Base-by-base conservation (phyloP, 1,140 invertebrate species). In the Platyscapa corneri region DNA sequence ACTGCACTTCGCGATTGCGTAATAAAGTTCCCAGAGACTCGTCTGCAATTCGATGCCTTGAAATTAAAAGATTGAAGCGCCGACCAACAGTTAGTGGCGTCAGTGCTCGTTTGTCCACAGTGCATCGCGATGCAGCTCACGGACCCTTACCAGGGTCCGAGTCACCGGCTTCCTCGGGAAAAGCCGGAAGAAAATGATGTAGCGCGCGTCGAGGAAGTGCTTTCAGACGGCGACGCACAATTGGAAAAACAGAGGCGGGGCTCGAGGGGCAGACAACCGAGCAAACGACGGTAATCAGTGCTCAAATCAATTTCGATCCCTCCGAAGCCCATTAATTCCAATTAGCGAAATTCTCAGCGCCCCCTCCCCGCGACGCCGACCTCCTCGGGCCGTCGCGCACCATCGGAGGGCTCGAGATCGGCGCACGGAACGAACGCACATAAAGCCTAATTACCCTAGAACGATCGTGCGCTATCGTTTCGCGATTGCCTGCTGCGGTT, bases 301-400 rank as follows among this genome's bases (percentile, higher is more conserved):
- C 78, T 65, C 85, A 86, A 89, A 89, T 89, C 89, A 87, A 87
- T 89, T 88, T 84, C 76, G 88, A 89, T 87, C 83, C 81, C 82
- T 84, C 65, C 78, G 76, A 86, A 87, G 85, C 86, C 86, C 87
- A 88, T 88, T 90, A 90, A 90, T 90, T 88, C 88, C 88, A 89
- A 89, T 89, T 88, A 90, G 89, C 86, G 84, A 87, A 90, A 90
- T 91, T 88, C 88, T 10, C 76, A 53, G 12, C 20, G 20, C 39
- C 46, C 37, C 20, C 37, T 46, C 60, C 20, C 32, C 14, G 7
- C n/a, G 46, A 30, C 72, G n/a, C 72, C 39, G 39, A 42, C 74
- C 23, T 74, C 46, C 37, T 75, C 74, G 79, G 46, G 18, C 27
- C 72, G 32, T 39, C 80, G n/a, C 37, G 56, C 56, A 60, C 5